A percentile compares a stretch with the other conserved stretches of the same genome.
These are phyloP conservation scores for Armadillidium nasatum DNA, from an alignment of 1,140 invertebrate genomes.

Conservation along the genomic window DNA sequence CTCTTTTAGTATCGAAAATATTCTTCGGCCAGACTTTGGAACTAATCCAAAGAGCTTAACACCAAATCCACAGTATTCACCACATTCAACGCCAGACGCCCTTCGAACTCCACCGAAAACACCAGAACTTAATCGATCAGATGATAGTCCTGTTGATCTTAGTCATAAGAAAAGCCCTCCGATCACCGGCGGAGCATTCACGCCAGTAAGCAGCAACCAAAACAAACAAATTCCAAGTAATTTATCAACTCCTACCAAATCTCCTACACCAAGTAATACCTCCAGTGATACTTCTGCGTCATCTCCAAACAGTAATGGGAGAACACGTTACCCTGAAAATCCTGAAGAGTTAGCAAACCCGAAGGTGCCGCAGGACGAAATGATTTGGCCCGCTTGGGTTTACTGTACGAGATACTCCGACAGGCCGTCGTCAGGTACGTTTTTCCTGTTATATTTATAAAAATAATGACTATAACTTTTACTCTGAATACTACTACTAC, in stretches of 20 bases:
- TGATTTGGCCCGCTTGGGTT: slow-evolving; percentile 85
- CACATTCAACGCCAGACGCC: not conserved
- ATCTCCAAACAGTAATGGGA: not conserved
- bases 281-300: slow-evolving; percentile 6
- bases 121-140: slow-evolving; percentile 22
- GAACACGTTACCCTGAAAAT: slow-evolving; percentile 34
- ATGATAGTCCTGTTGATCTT: slow-evolving; percentile 36
- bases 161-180: slow-evolving; percentile 33
- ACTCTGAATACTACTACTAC: not conserved
- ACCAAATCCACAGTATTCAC: not conserved
- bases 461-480: not conserved
- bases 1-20: slow-evolving; percentile 89
- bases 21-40: slow-evolving; percentile 82
- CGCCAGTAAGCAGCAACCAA: slow-evolving; percentile 10
- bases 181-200: not conserved
- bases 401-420: slow-evolving; percentile 97
- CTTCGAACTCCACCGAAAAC: slow-evolving; percentile 41
- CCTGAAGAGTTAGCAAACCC: slow-evolving; percentile 40
- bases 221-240: not conserved
- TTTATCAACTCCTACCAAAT: not conserved
- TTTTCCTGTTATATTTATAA: not conserved
- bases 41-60: slow-evolving; percentile 19
- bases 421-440: slow-evolving; percentile 87
- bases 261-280: not conserved
- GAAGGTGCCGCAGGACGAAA: slow-evolving; percentile 41